These are phyloP conservation scores for Dynastes hyllus DNA, from an alignment of 2,888 invertebrate genomes.

Conservation along the genomic window DNA sequence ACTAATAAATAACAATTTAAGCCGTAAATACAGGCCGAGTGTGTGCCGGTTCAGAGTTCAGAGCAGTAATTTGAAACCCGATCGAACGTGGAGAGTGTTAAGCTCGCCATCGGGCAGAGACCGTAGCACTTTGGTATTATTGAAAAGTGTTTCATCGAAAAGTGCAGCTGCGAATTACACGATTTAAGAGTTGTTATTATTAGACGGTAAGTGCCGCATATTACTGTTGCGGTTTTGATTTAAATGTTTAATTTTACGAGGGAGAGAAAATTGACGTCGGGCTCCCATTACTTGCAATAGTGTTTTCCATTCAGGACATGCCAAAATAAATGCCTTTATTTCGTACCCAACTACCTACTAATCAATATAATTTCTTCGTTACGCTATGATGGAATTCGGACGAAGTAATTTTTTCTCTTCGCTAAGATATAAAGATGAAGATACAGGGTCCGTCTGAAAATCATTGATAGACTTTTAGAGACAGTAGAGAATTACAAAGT, in stretches of 20 bases:
- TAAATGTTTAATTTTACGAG: constrained; percentile 29
- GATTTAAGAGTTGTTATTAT: constrained; percentile 33
- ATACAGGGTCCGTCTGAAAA: no score
- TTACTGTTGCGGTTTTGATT: background rate
- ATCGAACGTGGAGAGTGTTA: constrained; percentile 17
- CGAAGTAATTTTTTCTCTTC: background rate
- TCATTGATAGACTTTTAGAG: no score
- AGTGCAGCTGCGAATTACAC: constrained; percentile 38
- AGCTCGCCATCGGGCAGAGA: constrained; percentile 6
- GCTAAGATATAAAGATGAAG: no score
- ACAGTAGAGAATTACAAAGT: no score
- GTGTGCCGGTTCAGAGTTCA: constrained; percentile 47
- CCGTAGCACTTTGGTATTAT: constrained; percentile 29
- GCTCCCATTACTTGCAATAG: constrained; percentile 1
- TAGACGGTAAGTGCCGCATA: constrained; percentile 11
- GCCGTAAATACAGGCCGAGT: constrained; percentile 50
- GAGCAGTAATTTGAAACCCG: constrained; percentile 42
- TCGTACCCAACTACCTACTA: background rate
- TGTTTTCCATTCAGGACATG: background rate
- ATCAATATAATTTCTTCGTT: constrained; percentile 14
- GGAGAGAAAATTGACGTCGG: background rate
- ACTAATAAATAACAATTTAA: constrained; percentile 53
- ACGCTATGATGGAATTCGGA: background rate
- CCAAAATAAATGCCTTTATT: background rate
- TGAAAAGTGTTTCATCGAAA: constrained; percentile 36